Evolutionary conservation across 2,797 vertebrate species (phyloP), one percentile per base, ranked within the genome.

Genomic region (Oryzias dopingdopingensis): DNA sequence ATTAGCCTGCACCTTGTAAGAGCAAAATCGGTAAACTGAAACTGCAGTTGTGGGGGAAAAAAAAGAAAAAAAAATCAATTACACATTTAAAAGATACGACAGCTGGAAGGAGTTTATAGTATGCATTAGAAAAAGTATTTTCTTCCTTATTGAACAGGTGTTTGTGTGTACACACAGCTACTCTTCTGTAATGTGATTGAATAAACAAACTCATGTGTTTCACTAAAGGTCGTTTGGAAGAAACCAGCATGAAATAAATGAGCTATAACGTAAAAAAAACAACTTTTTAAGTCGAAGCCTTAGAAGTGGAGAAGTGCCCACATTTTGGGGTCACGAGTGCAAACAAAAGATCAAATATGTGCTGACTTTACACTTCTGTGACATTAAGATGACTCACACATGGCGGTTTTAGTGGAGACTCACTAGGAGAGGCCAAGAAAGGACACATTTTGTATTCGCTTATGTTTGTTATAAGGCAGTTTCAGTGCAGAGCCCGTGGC

Each of bases 201-300:
- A 77, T 88, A 88, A 90, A 89, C 77, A 86, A 52, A 51, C 58
- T 41, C 3, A 5, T 61, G 73, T 64, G 64, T 70, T 81, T 75
- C 70, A 53, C 62, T 67, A 78, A 85, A 82, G 82, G 85, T 88
- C 81, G 79, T 54, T 42, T 67, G 49, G 56, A 71, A 73, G 7
- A 56, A 57, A 78, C 84, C 69, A 42, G 71, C 76, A 83, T 83
- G 79, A 76, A 83, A 79, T 62, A 84, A 84, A 83, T 78, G 76
- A 62, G 76, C 72, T 67, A 73, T 61, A 72, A 75, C 67, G 8
- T 71, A 70, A 82, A 72, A 72, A 81, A 32, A 81, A 72, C 18
- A 74, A 67, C 56, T 52, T 77, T 77, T 79, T 56, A 61, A 57
- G 77, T 79, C 72, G 69, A 62, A 71, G 64, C 58, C 67, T 52